Evolutionary conservation across 2,888 invertebrate species (phyloP).

Genomic region (Perizoma affinitatum): DNA sequence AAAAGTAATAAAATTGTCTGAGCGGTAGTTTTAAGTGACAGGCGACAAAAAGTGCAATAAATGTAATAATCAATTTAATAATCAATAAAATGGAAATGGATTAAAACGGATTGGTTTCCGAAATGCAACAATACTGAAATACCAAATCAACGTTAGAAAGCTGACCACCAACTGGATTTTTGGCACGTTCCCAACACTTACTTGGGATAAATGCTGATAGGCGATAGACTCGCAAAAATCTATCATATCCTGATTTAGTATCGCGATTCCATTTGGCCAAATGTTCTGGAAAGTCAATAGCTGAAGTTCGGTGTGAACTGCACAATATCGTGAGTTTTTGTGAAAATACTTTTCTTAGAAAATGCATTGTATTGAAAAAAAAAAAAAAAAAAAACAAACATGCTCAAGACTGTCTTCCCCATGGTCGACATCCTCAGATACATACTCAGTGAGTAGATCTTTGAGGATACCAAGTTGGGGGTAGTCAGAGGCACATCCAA

Average conservation of each 20-base stretch:
- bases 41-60: too few species aligned
- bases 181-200: constrained; percentile 50
- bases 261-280: constrained; percentile 32
- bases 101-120: constrained; percentile 3
- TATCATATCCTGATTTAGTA: constrained; percentile 44
- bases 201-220: constrained; percentile 46
- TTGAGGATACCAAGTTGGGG: too few species aligned
- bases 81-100: background rate
- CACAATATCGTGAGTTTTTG: constrained; percentile 1
- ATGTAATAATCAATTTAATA: too few species aligned
- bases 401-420: too few species aligned
- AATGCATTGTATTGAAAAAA: too few species aligned
- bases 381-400: too few species aligned
- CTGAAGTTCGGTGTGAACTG: constrained; percentile 21
- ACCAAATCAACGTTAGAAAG: constrained; percentile 44
- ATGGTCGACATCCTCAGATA: too few species aligned
- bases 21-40: too few species aligned
- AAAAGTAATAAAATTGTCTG: too few species aligned
- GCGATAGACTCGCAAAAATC: constrained; percentile 45
- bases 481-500: too few species aligned
- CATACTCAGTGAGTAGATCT: too few species aligned
- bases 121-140: constrained; percentile 41
- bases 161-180: constrained; percentile 46
- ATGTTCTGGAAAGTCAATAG: constrained; percentile 33
- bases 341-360: too few species aligned